Evolutionary conservation across 2,888 invertebrate species (phyloP).

Genomic region (Latrodectus elegans): DNA sequence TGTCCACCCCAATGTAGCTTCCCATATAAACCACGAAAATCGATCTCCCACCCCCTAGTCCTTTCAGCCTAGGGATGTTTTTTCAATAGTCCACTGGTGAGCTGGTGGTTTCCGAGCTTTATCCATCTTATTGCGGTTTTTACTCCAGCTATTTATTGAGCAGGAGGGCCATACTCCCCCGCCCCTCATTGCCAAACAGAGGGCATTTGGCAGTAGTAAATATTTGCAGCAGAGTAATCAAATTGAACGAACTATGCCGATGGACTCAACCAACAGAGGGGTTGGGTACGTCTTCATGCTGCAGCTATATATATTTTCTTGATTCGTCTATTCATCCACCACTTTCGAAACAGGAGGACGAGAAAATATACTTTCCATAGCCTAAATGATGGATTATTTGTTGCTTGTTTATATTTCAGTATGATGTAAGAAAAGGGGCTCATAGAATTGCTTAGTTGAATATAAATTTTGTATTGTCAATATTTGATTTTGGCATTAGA

Average conservation of each 20-base stretch:
- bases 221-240: slow-evolving; percentile 48
- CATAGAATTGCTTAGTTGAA: too few relatives aligned
- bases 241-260: slow-evolving; percentile 45
- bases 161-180: not conserved
- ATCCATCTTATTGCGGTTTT: slow-evolving; percentile 45
- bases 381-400: too few relatives aligned
- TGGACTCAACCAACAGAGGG: not conserved
- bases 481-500: too few relatives aligned
- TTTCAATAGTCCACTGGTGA: slow-evolving; percentile 29
- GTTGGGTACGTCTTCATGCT: too few relatives aligned
- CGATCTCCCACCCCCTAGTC: slow-evolving; percentile 7
- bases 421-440: too few relatives aligned
- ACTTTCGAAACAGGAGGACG: not conserved
- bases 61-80: not conserved
- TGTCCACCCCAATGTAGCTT: too few relatives aligned
- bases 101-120: slow-evolving; percentile 22
- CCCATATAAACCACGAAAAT: slow-evolving; percentile 6
- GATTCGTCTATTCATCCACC: not conserved
- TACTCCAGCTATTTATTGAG: slow-evolving; percentile 3
- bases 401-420: too few relatives aligned
- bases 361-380: too few relatives aligned
- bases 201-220: slow-evolving; percentile 51
- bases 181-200: slow-evolving; percentile 19
- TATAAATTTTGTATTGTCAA: too few relatives aligned
- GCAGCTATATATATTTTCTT: not conserved